Conservation (phyloP, 2,797 vertebrate species). For the Pelochelys cantorii region DNA sequence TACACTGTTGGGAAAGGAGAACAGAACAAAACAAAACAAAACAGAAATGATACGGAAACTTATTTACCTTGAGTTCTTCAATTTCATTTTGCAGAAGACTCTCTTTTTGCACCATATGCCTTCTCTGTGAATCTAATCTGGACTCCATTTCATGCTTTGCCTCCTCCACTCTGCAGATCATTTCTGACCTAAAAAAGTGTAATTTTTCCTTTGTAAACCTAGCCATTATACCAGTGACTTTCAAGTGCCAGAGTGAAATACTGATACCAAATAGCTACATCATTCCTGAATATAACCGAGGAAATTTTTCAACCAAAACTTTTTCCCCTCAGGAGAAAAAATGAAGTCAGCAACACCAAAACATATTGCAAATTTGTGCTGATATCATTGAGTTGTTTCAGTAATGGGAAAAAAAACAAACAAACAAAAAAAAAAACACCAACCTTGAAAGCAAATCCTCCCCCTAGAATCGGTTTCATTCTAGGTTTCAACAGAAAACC, state of each 20-base stretch:
- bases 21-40: background rate
- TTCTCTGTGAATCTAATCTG: slow-evolving; percentile 91
- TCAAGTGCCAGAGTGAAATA: slow-evolving; percentile 16
- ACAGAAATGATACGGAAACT: accelerated
- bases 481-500: background rate
- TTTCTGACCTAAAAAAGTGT: slow-evolving; percentile 84
- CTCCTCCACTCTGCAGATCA: slow-evolving; percentile 91
- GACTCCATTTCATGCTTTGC: slow-evolving; percentile 93
- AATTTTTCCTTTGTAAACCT: slow-evolving; percentile 44
- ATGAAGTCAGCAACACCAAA: background rate
- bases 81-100: slow-evolving; percentile 89
- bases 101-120: slow-evolving; percentile 94
- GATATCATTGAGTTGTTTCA: background rate
- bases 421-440: too few species aligned
- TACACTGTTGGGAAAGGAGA: accelerated
- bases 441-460: background rate
- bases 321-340: background rate
- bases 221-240: background rate
- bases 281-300: background rate
- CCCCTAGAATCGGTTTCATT: background rate
- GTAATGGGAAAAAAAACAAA: background rate
- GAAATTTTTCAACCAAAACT: background rate
- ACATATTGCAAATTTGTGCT: background rate
- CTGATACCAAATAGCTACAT: background rate
- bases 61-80: slow-evolving; percentile 90